These are phyloP conservation scores for Parasteatoda lunata DNA, from an alignment of 2,888 invertebrate genomes.

Conservation along the genomic window DNA sequence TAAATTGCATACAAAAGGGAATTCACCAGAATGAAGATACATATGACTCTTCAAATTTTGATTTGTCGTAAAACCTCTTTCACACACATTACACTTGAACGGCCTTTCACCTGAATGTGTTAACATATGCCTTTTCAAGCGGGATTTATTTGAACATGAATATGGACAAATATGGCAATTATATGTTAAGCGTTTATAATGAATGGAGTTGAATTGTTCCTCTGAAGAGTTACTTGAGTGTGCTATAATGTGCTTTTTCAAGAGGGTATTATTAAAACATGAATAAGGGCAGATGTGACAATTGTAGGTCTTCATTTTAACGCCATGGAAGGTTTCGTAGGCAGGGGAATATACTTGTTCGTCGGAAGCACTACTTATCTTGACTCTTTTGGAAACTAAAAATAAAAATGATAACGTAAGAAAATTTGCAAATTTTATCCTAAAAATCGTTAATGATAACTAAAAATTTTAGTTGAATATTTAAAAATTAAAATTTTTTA, in stretches of 20 bases:
- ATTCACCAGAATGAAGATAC: constrained; percentile 1
- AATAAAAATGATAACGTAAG: background rate
- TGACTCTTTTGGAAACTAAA: background rate
- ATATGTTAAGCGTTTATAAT: background rate
- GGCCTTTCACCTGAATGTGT: constrained; percentile 15
- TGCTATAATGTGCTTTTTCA: background rate
- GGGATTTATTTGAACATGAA: background rate
- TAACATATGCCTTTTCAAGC: constrained; percentile 3
- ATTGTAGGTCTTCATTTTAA: background rate
- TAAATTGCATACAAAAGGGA: background rate
- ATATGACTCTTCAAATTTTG: constrained; percentile 13
- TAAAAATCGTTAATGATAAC: too few species aligned
- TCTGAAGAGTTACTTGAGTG: background rate
- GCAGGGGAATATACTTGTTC: background rate
- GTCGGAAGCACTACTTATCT: background rate
- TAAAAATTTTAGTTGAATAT: too few species aligned
- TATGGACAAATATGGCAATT: background rate
- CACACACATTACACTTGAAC: constrained; percentile 7
- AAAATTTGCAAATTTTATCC: too few species aligned
- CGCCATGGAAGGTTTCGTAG: background rate
- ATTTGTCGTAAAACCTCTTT: constrained; percentile 15
- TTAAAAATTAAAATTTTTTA: too few species aligned
- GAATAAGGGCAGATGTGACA: background rate
- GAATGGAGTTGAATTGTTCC: too few species aligned
- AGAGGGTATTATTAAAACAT: background rate